Conservation (phyloP, 2,888 invertebrate species). For the Nomada goodeniana region DNA sequence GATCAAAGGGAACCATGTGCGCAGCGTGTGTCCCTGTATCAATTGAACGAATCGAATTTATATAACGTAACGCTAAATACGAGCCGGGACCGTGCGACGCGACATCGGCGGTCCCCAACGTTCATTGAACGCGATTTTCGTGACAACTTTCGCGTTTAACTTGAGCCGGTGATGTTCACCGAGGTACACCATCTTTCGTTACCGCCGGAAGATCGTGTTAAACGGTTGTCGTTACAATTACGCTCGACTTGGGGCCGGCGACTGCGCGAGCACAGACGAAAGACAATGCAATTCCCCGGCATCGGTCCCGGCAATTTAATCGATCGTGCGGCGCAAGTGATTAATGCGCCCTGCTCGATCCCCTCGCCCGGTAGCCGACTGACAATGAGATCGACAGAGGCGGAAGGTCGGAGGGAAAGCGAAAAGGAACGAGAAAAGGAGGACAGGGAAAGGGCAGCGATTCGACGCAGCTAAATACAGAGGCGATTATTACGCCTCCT, state of each 20-base stretch:
- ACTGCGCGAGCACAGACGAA: background rate
- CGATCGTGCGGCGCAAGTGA: conserved; percentile 44
- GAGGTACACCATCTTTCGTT: conserved; percentile 6
- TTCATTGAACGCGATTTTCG: background rate
- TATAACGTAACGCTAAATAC: conserved; percentile 44
- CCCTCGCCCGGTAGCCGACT: conserved; percentile 2
- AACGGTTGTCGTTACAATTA: no score
- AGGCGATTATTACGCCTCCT: conserved; percentile 54
- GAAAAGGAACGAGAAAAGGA: background rate
- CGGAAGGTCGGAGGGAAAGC: background rate
- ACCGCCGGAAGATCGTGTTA: background rate
- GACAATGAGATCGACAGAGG: conserved; percentile 26
- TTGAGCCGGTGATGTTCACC: conserved; percentile 13
- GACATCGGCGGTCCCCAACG: background rate
- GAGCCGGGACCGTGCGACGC: background rate
- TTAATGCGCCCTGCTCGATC: conserved; percentile 40
- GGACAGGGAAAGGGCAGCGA: background rate
- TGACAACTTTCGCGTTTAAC: conserved; percentile 11
- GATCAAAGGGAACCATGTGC: conserved; percentile 24
- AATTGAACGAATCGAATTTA: conserved; percentile 46
- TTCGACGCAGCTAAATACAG: conserved; percentile 44
- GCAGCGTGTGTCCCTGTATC: background rate
- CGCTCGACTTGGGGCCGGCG: background rate
- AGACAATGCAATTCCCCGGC: conserved; percentile 24
- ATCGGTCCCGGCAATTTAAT: conserved; percentile 40